Conservation (phyloP, 2,113 vertebrate genomes). For the Phalacrocorax aristotelis region DNA sequence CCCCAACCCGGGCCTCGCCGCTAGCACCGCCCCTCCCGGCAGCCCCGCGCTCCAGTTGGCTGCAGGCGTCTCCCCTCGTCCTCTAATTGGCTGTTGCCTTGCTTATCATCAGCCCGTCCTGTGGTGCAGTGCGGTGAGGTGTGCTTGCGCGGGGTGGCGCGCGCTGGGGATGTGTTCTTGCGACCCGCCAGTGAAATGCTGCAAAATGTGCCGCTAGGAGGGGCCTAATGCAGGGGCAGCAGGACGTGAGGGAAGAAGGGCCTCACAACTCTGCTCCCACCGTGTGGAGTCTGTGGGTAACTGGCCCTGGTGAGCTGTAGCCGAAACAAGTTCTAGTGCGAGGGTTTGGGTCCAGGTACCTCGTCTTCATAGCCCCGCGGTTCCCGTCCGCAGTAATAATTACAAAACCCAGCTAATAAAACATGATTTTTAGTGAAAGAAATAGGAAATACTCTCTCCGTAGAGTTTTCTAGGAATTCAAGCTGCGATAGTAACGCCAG, state of each 20-base stretch:
- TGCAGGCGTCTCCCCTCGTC: background rate
- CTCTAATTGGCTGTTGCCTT: background rate
- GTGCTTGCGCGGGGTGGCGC: rapidly evolving
- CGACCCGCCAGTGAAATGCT: background rate
- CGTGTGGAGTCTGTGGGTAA: rapidly evolving
- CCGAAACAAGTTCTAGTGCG: rapidly evolving
- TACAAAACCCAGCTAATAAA: background rate
- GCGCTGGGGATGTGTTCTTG: background rate
- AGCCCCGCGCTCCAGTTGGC: background rate
- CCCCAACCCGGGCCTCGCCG: rapidly evolving
- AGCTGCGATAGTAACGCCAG: background rate
- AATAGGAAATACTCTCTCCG: background rate
- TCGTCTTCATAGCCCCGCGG: background rate
- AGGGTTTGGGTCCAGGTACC: background rate
- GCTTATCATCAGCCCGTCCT: rapidly evolving
- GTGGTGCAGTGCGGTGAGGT: too few species aligned
- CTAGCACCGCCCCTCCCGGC: background rate
- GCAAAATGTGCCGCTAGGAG: too few species aligned
- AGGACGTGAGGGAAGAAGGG: background rate
- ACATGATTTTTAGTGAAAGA: background rate
- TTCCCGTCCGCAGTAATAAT: rapidly evolving
- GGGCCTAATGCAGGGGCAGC: too few species aligned
- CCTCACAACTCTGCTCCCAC: rapidly evolving
- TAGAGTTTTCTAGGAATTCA: rapidly evolving
- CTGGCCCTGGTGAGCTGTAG: background rate